These are phyloP conservation scores for Ceratina australensis DNA, from an alignment of 1,140 invertebrate species.

Conservation along the genomic window DNA sequence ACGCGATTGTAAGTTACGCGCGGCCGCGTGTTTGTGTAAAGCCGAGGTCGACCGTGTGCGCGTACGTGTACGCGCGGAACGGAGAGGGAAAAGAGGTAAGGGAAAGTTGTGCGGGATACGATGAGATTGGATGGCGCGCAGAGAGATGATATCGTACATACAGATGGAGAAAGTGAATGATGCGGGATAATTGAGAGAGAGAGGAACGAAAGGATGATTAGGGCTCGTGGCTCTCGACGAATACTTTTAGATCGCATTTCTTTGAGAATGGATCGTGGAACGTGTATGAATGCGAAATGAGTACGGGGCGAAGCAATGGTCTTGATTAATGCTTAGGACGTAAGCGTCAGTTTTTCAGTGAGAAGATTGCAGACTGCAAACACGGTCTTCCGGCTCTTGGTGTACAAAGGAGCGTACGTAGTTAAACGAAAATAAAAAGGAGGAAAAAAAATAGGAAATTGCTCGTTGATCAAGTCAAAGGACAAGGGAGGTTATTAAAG, in stretches of 20 bases:
- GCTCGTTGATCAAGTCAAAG: neutral
- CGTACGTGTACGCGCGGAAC: neutral
- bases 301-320: neutral
- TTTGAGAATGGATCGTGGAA: neutral
- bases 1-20: constrained; percentile 51
- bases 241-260: neutral
- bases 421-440: no score
- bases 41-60: constrained; percentile 20
- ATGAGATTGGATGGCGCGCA: neutral
- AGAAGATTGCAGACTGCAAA: no score
- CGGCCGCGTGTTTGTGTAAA: constrained; percentile 14
- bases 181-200: neutral
- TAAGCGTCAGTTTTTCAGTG: no score
- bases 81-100: neutral
- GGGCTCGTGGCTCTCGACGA: neutral
- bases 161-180: neutral
- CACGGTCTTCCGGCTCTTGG: no score
- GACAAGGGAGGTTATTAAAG: neutral
- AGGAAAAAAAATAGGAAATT: no score
- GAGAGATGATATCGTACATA: neutral
- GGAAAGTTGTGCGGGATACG: neutral
- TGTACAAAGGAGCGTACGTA: no score
- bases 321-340: no score
- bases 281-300: neutral
- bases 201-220: constrained; percentile 1